Conservation (phyloP, 1,140 invertebrate species). For the Eulimnadia texana region DNA sequence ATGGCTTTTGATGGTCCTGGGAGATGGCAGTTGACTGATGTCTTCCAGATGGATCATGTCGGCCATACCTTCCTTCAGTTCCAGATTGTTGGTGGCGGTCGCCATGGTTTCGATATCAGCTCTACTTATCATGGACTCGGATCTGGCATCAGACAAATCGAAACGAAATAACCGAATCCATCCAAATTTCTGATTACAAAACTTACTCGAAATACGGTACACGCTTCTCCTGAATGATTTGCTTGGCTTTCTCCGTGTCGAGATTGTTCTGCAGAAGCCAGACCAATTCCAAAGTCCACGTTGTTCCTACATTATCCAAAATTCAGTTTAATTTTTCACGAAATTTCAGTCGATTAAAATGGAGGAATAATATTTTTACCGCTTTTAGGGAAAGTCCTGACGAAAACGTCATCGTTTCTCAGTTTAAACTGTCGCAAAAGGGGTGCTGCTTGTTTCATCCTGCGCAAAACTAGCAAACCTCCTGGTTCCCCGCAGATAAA, state of each 20-base stretch:
- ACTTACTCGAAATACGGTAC: constrained; percentile 33
- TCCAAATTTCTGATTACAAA: not conserved
- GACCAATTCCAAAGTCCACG: constrained; percentile 43
- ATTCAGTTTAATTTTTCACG: not conserved
- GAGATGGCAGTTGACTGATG: not conserved
- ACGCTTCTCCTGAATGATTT: constrained; percentile 25
- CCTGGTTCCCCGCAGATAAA: not conserved
- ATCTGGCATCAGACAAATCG: not conserved
- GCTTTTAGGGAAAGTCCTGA: constrained; percentile 14
- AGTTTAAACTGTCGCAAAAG: constrained; percentile 6
- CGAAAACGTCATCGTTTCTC: constrained; percentile 6
- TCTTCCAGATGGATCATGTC: not conserved
- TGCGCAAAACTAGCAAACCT: not conserved
- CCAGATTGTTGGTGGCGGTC: no score
- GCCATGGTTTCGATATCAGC: no score
- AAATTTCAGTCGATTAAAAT: not conserved
- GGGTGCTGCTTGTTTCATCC: not conserved
- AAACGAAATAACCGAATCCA: not conserved
- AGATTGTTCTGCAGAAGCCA: constrained; percentile 37
- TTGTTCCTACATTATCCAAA: constrained; percentile 29
- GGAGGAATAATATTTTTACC: constrained; percentile 2
- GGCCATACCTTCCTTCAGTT: not conserved
- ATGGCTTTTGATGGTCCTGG: not conserved
- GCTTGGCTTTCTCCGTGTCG: constrained; percentile 31
- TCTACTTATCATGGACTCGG: not conserved